phyloP scores from a whole-genome alignment of 2,888 invertebrate species.

The Cecidostiba fungosa region DNA sequence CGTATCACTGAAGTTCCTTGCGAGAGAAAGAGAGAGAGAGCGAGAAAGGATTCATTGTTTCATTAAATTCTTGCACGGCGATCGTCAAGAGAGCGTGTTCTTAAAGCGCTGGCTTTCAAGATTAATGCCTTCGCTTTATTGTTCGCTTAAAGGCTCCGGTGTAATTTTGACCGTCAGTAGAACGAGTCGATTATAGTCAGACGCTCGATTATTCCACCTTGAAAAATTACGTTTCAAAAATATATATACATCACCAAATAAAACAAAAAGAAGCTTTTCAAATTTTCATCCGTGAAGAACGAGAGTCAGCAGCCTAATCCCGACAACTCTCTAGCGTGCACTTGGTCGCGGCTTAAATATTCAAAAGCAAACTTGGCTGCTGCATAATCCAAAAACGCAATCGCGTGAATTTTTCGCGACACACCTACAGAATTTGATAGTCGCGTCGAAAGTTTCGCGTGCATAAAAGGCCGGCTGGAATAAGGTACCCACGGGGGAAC shows the following conservation, averaged over 20 bases:
- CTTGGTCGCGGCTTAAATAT: conserved; percentile 32
- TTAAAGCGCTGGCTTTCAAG: not conserved
- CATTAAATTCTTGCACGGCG: conserved; percentile 1
- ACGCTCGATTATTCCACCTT: not conserved
- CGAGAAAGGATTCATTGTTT: conserved; percentile 8
- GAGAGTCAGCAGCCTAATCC: not conserved
- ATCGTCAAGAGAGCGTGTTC: not conserved
- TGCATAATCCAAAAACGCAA: conserved; percentile 53
- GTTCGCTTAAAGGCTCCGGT: not conserved
- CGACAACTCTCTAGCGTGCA: not conserved
- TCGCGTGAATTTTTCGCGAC: conserved; percentile 42
- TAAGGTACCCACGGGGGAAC: conserved; percentile 64
- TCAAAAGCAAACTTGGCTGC: conserved; percentile 16
- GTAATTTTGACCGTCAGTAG: not conserved
- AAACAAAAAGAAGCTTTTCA: not conserved
- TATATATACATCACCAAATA: too few relatives aligned
- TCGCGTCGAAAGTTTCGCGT: conserved; percentile 30
- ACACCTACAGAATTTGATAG: not conserved
- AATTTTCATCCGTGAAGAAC: not conserved
- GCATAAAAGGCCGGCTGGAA: conserved; percentile 40
- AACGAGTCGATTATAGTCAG: not conserved
- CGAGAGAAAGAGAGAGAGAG: too few relatives aligned
- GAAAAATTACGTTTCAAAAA: too few relatives aligned
- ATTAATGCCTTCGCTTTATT: not conserved
- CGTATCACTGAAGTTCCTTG: conserved; percentile 23